Percentiles rank a stretch among this genome's conserved stretches.
Conservation (phyloP, 2,888 invertebrate species). For the Chrysina gloriosa region DNA sequence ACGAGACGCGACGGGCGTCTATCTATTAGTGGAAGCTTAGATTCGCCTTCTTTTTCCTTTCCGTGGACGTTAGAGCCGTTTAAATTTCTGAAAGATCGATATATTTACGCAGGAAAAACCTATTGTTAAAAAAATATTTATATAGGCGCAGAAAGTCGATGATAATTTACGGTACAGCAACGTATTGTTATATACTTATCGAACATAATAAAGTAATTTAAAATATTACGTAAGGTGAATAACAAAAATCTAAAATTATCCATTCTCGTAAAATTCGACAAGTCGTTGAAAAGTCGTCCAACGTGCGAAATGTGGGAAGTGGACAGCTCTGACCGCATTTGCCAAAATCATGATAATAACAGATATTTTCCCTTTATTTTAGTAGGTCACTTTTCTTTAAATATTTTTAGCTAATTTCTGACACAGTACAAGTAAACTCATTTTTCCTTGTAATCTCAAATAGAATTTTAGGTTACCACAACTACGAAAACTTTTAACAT, state of each 20-base stretch:
- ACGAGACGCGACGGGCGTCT: too few species aligned
- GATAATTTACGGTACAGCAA: slow-evolving; percentile 14
- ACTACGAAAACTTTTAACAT: too few species aligned
- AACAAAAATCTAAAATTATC: slow-evolving; percentile 23
- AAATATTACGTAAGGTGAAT: slow-evolving; percentile 19
- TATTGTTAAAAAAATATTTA: too few species aligned
- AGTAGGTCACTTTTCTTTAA: not conserved
- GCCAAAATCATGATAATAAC: not conserved
- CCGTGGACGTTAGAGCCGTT: too few species aligned
- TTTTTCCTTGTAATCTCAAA: too few species aligned
- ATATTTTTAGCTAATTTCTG: not conserved
- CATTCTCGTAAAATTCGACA: not conserved
- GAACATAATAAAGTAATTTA: slow-evolving; percentile 23
- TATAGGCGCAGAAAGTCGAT: slow-evolving; percentile 9
- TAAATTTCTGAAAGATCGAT: not conserved
- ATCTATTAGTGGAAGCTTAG: too few species aligned
- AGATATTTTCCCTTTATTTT: not conserved
- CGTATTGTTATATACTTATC: slow-evolving; percentile 21
- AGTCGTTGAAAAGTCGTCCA: not conserved
- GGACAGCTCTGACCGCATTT: not conserved
- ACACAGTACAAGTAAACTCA: too few species aligned
- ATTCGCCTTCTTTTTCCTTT: too few species aligned
- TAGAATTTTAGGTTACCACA: too few species aligned
- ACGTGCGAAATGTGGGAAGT: not conserved
- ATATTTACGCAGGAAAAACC: not conserved